Percentiles rank a stretch among this genome's conserved stretches.
phyloP scores from a whole-genome alignment of 2,888 invertebrate genomes.

The Rhingia rostrata region DNA sequence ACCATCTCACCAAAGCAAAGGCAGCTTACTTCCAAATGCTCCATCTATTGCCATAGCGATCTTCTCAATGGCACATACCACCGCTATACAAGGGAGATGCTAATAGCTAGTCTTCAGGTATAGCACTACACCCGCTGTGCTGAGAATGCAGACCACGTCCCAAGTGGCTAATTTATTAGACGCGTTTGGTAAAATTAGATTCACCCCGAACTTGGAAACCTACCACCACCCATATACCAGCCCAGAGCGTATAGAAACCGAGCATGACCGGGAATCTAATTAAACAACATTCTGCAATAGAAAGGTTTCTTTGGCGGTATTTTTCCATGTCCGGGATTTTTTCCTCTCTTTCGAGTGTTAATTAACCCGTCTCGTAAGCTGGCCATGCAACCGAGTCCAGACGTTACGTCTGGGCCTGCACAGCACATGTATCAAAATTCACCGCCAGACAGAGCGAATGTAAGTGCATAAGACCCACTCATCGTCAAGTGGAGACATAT shows the following conservation, averaged over 20 bases:
- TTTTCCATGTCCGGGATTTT: constrained; percentile 41
- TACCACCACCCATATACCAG: neutral
- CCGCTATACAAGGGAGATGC: constrained; percentile 47
- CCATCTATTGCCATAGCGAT: neutral
- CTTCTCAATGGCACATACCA: neutral
- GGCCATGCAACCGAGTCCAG: constrained; percentile 33
- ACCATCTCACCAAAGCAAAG: constrained; percentile 1
- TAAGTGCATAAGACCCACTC: constrained; percentile 55
- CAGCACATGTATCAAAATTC: constrained; percentile 60
- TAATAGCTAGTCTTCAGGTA: constrained; percentile 48
- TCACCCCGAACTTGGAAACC: constrained; percentile 20
- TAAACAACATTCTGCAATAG: constrained; percentile 30
- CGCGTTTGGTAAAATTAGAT: constrained; percentile 60
- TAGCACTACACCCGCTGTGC: neutral
- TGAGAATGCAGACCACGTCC: constrained; percentile 60
- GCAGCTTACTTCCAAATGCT: constrained; percentile 1
- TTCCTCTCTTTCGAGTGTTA: constrained; percentile 19
- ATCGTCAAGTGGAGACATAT: constrained; percentile 53
- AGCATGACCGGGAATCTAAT: constrained; percentile 39
- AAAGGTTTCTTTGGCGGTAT: neutral
- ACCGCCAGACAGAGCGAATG: constrained; percentile 49
- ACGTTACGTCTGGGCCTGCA: constrained; percentile 46
- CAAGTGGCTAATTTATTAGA: constrained; percentile 64
- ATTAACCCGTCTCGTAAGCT: constrained; percentile 43
- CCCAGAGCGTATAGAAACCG: neutral